Percentiles rank a stretch among this genome's conserved stretches.
Evolutionary conservation across 2,113 vertebrate species (phyloP).

Genomic region (Oryzias woworae): DNA sequence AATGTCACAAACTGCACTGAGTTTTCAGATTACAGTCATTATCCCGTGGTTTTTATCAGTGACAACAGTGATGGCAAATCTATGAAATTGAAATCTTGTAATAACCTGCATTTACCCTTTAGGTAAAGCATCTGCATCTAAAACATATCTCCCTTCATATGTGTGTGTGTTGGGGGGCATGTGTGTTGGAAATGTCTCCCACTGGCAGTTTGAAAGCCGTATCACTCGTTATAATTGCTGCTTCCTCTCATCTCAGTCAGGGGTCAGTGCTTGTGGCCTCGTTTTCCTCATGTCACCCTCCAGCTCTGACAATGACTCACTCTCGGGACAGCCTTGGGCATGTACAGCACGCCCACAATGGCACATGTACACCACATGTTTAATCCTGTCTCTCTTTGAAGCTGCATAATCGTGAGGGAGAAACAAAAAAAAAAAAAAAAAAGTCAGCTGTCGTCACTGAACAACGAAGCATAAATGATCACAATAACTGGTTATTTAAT

Average conservation of each 20-base stretch:
- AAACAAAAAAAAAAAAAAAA: not conserved
- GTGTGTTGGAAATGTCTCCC: constrained; percentile 19
- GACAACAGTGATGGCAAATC: not conserved
- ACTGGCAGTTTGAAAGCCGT: constrained; percentile 47
- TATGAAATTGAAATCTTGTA: not conserved
- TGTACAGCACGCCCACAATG: not conserved
- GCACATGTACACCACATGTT: constrained; percentile 4
- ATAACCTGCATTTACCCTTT: constrained; percentile 18
- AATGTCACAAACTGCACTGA: not conserved
- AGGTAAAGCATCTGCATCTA: not conserved
- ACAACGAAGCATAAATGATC: not conserved
- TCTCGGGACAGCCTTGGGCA: constrained; percentile 16
- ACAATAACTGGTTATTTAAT: not conserved
- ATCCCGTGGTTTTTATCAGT: constrained; percentile 2
- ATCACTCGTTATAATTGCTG: constrained; percentile 63
- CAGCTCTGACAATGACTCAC: constrained; percentile 36
- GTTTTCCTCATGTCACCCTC: constrained; percentile 38
- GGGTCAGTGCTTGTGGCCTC: constrained; percentile 58
- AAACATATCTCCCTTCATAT: not conserved
- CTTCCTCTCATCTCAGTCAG: constrained; percentile 43
- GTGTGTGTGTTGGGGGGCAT: not conserved
- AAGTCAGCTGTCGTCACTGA: no score
- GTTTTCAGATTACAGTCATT: constrained; percentile 1
- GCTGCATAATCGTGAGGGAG: no score
- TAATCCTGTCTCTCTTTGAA: constrained; percentile 10